A percentile compares a stretch with the other conserved stretches of the same genome.
Conservation (phyloP, 53 echinoderm and acorn worm species). For the Crossaster papposus region DNA sequence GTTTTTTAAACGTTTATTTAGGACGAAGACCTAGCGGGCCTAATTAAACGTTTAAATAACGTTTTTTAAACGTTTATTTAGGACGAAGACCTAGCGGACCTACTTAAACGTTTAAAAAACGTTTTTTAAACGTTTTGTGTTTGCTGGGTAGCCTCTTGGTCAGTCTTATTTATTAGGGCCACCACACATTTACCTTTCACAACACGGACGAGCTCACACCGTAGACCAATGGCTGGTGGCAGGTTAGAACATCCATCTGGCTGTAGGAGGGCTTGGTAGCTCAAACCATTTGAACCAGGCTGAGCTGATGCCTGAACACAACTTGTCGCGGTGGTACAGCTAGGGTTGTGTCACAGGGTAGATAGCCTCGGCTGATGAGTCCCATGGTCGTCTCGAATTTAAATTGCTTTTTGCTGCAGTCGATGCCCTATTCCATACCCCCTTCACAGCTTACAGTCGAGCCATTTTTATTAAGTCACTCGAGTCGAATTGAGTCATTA, state of each 20-base stretch:
- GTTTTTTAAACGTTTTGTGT: too few relatives aligned
- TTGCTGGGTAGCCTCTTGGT: too few relatives aligned
- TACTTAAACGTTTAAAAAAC: too few relatives aligned
- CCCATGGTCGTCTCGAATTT: not conserved
- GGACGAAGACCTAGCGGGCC: too few relatives aligned
- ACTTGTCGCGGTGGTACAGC: not conserved
- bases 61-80: too few relatives aligned
- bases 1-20: too few relatives aligned
- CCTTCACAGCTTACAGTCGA: not conserved
- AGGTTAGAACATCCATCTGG: not conserved
- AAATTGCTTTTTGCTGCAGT: not conserved
- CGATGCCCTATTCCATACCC: slow-evolving; percentile 25
- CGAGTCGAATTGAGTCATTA: too few relatives aligned
- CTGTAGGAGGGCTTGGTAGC: slow-evolving; percentile 2
- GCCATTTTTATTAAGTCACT: too few relatives aligned
- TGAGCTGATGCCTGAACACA: slow-evolving; percentile 8
- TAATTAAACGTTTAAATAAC: too few relatives aligned
- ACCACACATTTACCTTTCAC: not conserved
- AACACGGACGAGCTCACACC: not conserved
- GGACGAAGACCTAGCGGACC: too few relatives aligned
- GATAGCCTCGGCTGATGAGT: slow-evolving; percentile 11
- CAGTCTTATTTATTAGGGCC: too few relatives aligned
- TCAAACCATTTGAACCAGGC: slow-evolving; percentile 3
- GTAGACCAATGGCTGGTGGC: not conserved
- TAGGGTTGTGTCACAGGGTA: not conserved